Conservation (phyloP, 2,113 vertebrate genomes). For the Merops nubicus region DNA sequence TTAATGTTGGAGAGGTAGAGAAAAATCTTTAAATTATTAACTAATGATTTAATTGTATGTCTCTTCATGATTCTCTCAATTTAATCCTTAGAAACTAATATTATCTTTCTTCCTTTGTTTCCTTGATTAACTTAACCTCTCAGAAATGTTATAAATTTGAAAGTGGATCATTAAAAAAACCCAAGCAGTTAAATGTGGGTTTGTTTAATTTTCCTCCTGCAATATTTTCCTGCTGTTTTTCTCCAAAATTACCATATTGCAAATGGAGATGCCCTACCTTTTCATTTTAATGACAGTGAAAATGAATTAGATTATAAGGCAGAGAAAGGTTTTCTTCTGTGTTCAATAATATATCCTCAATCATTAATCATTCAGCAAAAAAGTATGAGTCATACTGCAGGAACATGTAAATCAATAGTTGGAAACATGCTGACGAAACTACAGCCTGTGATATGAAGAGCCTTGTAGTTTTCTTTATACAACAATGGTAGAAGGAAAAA, state of each 20-base stretch:
- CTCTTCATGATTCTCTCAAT: neutral
- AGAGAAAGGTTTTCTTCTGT: neutral
- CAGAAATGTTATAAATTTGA: neutral
- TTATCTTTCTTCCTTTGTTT: neutral
- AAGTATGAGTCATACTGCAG: neutral
- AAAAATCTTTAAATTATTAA: slow-evolving; percentile 8
- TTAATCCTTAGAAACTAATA: neutral
- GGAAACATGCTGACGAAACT: neutral
- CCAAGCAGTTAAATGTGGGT: neutral
- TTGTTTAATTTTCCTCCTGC: neutral
- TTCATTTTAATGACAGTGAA: neutral
- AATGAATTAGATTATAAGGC: neutral
- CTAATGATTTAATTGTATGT: neutral
- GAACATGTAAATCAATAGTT: neutral
- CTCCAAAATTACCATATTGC: neutral
- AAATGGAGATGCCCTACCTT: neutral
- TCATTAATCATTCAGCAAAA: neutral
- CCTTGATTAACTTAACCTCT: neutral
- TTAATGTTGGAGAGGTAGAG: neutral
- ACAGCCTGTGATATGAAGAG: neutral
- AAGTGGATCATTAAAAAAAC: neutral
- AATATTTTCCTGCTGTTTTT: neutral
- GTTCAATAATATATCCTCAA: neutral
- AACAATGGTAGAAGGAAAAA: neutral
- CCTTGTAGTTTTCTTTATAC: neutral